Base-by-base conservation (phyloP, 2,113 vertebrate genomes). In the Bucco capensis region DNA sequence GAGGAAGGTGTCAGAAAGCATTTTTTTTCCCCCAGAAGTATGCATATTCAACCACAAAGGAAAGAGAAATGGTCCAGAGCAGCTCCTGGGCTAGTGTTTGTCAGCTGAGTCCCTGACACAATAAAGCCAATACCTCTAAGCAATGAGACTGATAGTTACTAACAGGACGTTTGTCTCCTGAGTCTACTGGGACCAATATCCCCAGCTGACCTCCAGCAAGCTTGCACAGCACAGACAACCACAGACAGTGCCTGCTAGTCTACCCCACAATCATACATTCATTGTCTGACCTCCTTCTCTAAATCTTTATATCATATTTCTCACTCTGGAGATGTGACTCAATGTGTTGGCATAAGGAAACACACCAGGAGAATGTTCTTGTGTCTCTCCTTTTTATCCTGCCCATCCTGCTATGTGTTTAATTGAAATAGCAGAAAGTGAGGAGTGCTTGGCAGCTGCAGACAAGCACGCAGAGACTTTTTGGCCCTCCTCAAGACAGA, bases 271-370 rank as follows among this genome's bases (percentile, higher is more conserved):
- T 93, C 93, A 94, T 2, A 46, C 46, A 60, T 66, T 21, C 86
- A 73, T 47, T 92, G 85, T 82, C 85, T 95, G 94, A 95, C 95
- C 95, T 95, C 94, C 60, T 91, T 88, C 92, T 91, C 79, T 51
- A 80, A 94, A 88, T 56, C 85, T 91, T 89, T 74, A 33, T 88
- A 96, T 96, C 95, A 22, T 92, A 92, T 96, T 96, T 96, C 95
- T 93, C 60, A 46, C 94, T 83, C 82, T 51, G 71, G 79, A 94
- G 79, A 95, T 18, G 92, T 95, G 94, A 95, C 83, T 94, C 90
- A 96, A 46, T 80, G 72, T 64, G 83, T 90, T 95, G 94, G 95
- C 94, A 94, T 74, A 92, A 62, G 72, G 69, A 93, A 92, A 74
- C 27, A 74, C 0, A 1, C 85, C 85, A 89, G 85, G 47, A 91